Percentiles rank a stretch among this genome's conserved stretches.
These are phyloP conservation scores for Rhynchotus rufescens DNA, from an alignment of 2,797 vertebrate species.

Conservation along the genomic window DNA sequence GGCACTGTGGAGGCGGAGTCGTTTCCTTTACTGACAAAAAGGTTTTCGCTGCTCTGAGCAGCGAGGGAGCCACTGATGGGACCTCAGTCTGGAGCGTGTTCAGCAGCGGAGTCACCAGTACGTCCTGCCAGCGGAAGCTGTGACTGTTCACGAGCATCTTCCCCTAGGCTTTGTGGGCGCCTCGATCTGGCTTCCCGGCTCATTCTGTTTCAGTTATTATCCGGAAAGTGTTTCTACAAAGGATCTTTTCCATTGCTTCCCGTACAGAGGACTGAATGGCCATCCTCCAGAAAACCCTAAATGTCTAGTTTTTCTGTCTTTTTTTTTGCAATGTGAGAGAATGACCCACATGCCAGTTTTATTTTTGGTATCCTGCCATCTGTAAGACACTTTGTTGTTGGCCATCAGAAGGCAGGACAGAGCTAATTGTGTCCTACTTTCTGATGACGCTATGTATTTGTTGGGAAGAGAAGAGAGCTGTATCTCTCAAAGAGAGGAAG, in stretches of 20 bases:
- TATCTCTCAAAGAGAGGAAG: neutral
- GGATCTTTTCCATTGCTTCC: neutral
- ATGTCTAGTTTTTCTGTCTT: neutral
- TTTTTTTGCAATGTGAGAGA: neutral
- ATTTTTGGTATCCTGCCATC: neutral
- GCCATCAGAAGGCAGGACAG: neutral
- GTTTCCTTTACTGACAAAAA: neutral
- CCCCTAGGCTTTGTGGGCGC: neutral
- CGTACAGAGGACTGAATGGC: neutral
- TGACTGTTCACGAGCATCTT: neutral
- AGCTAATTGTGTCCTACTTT: neutral
- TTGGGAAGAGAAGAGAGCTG: neutral
- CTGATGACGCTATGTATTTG: neutral
- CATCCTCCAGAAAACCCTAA: neutral
- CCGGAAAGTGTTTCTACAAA: neutral
- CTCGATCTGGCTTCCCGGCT: neutral
- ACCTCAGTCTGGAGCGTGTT: neutral
- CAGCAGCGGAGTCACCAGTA: slow-evolving; percentile 18
- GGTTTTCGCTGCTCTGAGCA: neutral
- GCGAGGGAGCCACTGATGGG: neutral
- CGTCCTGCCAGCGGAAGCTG: neutral
- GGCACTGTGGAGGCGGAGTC: slow-evolving; percentile 35
- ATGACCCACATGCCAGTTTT: neutral
- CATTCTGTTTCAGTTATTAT: neutral
- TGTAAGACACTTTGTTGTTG: neutral